Evolutionary conservation across 2,113 vertebrate genomes (phyloP).

Genomic region (Sorex fumeus): DNA sequence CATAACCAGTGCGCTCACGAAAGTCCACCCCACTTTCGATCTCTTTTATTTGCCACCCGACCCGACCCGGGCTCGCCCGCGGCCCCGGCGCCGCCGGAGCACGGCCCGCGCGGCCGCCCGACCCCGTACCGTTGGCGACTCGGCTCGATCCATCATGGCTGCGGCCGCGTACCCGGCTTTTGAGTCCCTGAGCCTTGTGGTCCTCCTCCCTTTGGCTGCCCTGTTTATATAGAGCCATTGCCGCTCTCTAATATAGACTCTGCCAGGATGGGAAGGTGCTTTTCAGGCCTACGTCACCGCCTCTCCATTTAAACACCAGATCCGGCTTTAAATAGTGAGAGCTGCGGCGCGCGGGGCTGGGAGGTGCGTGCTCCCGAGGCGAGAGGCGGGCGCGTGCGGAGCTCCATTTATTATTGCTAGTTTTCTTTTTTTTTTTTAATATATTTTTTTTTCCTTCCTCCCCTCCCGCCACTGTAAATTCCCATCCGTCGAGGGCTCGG

Average conservation of each 20-base stretch:
- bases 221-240: slow-evolving; percentile 98
- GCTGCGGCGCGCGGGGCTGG: slow-evolving; percentile 87
- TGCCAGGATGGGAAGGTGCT: slow-evolving; percentile 98
- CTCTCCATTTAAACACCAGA: slow-evolving; percentile 97
- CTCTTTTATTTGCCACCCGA: too few species aligned
- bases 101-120: slow-evolving; percentile 68
- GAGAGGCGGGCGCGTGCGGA: slow-evolving; percentile 76
- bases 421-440: too few species aligned
- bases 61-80: slow-evolving; percentile 73
- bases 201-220: slow-evolving; percentile 94
- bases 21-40: slow-evolving; percentile 64
- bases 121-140: slow-evolving; percentile 84
- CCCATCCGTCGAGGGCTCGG: neutral
- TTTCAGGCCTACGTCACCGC: slow-evolving; percentile 96
- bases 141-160: slow-evolving; percentile 90
- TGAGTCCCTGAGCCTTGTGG: slow-evolving; percentile 92
- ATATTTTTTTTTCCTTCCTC: too few species aligned
- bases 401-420: too few species aligned
- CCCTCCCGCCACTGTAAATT: neutral
- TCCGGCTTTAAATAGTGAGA: slow-evolving; percentile 97
- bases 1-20: slow-evolving; percentile 81
- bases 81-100: slow-evolving; percentile 74
- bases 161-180: slow-evolving; percentile 86
- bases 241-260: slow-evolving; percentile 99
- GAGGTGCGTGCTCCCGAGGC: slow-evolving; percentile 88